Evolutionary conservation across 2,888 invertebrate species (phyloP).

Genomic region (Neuroscelio doddi): DNA sequence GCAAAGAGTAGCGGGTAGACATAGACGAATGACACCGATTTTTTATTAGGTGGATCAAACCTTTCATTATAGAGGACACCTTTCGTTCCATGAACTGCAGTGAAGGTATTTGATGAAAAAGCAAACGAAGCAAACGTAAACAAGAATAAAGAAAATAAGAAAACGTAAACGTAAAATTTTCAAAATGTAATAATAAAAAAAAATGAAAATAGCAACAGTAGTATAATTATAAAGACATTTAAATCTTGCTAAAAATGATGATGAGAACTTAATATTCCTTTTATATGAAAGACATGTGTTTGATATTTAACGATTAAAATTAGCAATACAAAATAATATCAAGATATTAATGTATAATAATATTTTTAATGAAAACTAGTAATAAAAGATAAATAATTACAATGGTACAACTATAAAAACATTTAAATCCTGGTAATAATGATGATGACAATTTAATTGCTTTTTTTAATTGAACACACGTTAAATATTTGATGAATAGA

Average conservation of each 20-base stretch:
- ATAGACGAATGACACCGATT: slow-evolving; percentile 46
- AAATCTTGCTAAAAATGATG: no score
- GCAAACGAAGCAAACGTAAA: slow-evolving; percentile 36
- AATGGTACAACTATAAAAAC: slow-evolving; percentile 19
- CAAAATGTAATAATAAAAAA: slow-evolving; percentile 27
- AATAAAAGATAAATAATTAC: slow-evolving; percentile 14
- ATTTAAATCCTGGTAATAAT: no score
- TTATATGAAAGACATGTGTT: no score
- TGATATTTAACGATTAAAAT: no score
- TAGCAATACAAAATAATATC: no score
- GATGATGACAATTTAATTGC: no score
- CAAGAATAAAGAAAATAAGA: slow-evolving; percentile 35
- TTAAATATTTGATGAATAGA: no score
- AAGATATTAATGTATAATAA: no score
- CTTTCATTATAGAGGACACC: slow-evolving; percentile 60
- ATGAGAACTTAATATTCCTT: no score
- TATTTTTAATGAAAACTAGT: slow-evolving; percentile 35
- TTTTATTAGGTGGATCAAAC: slow-evolving; percentile 60
- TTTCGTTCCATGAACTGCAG: slow-evolving; percentile 54
- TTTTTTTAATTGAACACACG: no score
- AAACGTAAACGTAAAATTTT: slow-evolving; percentile 31
- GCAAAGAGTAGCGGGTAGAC: slow-evolving; percentile 15
- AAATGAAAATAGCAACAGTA: slow-evolving; percentile 17
- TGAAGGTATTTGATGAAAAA: slow-evolving; percentile 34
- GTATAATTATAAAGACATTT: slow-evolving; percentile 21